phyloP scores from a whole-genome alignment of 2,113 vertebrate genomes.

The mouse (Mus musculus) region DNA sequence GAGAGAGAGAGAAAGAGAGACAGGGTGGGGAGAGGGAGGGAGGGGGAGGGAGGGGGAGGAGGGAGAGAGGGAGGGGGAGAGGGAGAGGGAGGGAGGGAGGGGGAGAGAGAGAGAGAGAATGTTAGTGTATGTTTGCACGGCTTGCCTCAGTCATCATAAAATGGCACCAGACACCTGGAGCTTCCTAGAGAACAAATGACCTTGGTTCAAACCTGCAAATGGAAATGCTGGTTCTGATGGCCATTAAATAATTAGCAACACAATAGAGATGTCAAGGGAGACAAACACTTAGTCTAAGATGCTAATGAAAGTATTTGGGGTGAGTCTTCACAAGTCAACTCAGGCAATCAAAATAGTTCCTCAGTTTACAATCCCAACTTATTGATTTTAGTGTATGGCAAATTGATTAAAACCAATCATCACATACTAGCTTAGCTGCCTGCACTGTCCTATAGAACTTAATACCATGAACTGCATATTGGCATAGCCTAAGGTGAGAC shows the following conservation, averaged over 20 bases:
- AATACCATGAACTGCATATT: background rate
- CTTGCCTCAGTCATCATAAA: background rate
- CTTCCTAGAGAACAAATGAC: background rate
- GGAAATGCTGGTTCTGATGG: background rate
- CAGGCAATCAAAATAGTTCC: background rate
- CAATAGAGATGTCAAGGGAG: too few relatives aligned
- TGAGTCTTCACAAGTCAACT: background rate
- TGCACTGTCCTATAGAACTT: fast-evolving
- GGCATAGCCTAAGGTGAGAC: fast-evolving
- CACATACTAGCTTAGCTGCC: too few relatives aligned
- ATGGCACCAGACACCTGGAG: too few relatives aligned
- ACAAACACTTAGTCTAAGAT: background rate
- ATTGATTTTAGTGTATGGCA: background rate
- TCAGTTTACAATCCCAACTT: background rate
- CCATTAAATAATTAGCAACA: background rate
- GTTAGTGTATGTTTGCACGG: too few relatives aligned
- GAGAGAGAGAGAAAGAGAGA: too few relatives aligned
- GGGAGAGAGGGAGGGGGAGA: background rate
- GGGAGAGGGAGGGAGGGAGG: background rate
- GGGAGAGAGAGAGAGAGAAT: background rate
- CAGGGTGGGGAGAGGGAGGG: background rate
- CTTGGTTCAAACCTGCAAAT: background rate
- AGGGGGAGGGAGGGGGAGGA: too few relatives aligned
- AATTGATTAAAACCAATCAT: background rate
- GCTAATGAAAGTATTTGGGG: too few relatives aligned